Evolutionary conservation across 1,140 invertebrate species (phyloP).

Genomic region (Trinorchestia longiramus): DNA sequence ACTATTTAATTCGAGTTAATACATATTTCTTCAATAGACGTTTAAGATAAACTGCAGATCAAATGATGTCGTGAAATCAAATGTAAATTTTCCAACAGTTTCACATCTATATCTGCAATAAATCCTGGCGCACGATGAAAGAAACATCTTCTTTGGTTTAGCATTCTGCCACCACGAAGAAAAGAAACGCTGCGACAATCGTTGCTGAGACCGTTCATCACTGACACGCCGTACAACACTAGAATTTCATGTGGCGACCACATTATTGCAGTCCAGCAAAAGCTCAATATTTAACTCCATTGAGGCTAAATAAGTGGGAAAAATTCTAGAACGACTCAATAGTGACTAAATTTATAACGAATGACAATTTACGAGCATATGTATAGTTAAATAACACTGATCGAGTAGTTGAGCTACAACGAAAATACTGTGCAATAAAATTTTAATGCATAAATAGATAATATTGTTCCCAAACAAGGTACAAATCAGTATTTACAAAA

Average conservation of each 20-base stretch:
- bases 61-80: background rate
- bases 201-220: background rate
- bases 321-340: too few relatives aligned
- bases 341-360: too few relatives aligned
- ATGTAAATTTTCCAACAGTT: background rate
- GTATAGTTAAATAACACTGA: too few relatives aligned
- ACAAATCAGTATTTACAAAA: too few relatives aligned
- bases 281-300: background rate
- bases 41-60: background rate
- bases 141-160: constrained; percentile 2
- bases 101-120: background rate
- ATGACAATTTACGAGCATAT: too few relatives aligned
- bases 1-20: background rate
- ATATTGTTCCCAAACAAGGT: too few relatives aligned
- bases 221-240: constrained; percentile 13
- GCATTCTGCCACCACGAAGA: background rate
- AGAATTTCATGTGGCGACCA: constrained; percentile 20
- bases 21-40: background rate
- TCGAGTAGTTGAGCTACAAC: too few relatives aligned
- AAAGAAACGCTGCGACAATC: constrained; percentile 3
- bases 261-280: background rate
- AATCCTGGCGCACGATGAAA: background rate
- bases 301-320: too few relatives aligned
- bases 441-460: too few relatives aligned
- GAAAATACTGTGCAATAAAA: too few relatives aligned